These are phyloP conservation scores for Scelioninae gen. 1 DNA, from an alignment of 2,888 invertebrate species.

Conservation along the genomic window DNA sequence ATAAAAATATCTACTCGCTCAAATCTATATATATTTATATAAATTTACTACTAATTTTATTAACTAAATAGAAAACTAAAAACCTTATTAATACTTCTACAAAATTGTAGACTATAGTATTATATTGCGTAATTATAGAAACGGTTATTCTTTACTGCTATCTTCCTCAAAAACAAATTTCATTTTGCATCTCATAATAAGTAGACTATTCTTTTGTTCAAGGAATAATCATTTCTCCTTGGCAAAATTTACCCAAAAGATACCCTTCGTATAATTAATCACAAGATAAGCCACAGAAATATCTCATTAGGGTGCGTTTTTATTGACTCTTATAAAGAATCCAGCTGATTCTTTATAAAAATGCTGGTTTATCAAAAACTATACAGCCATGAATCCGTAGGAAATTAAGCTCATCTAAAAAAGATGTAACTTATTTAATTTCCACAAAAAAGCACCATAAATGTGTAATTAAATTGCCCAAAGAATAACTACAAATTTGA, in stretches of 20 bases:
- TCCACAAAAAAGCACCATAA: background rate
- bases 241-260: conserved; percentile 48
- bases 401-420: conserved; percentile 13
- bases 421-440: conserved; percentile 9
- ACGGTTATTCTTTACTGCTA: no score
- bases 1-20: no score
- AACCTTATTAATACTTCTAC: no score
- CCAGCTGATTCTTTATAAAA: conserved; percentile 29
- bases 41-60: no score
- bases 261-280: conserved; percentile 49
- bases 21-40: no score
- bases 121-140: no score
- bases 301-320: conserved; percentile 50
- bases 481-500: no score
- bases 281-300: conserved; percentile 51
- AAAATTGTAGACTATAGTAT: no score
- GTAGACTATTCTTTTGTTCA: conserved; percentile 21
- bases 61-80: no score
- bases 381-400: conserved; percentile 3
- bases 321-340: conserved; percentile 37
- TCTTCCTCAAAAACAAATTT: background rate
- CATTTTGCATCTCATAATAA: background rate
- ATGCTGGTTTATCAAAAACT: conserved; percentile 1
- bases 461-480: no score
- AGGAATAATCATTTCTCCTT: conserved; percentile 26